Conservation (phyloP, 2,797 vertebrate genomes). For the Paguma larvata region DNA sequence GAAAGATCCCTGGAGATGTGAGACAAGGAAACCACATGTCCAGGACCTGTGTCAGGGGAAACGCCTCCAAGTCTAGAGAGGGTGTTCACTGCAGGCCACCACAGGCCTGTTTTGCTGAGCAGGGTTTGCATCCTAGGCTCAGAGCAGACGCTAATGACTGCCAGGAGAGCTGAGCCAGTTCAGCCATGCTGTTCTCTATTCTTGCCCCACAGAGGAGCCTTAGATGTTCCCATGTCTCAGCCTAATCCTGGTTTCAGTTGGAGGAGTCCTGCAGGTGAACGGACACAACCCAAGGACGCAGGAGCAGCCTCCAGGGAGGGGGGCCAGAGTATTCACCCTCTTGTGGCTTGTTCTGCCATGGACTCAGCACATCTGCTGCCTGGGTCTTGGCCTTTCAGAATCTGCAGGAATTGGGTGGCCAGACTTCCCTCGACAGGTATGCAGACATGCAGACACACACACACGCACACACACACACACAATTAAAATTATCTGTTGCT, state of each 20-base stretch:
- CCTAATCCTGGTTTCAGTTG: background rate
- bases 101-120: background rate
- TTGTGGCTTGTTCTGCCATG: background rate
- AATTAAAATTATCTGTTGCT: background rate
- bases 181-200: background rate
- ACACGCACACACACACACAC: background rate
- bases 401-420: background rate
- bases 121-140: background rate
- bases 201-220: background rate
- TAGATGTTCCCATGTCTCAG: no score
- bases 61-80: fast-evolving
- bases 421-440: background rate
- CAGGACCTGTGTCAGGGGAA: background rate
- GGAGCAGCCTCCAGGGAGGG: no score
- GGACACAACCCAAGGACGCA: fast-evolving
- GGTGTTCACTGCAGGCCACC: background rate
- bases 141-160: background rate
- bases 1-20: background rate
- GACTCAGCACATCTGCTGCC: background rate
- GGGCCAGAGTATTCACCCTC: background rate
- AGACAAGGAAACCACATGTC: background rate
- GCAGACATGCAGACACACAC: background rate
- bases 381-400: background rate
- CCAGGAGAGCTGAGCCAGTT: background rate
- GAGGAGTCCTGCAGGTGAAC: background rate